Percentiles rank a stretch among this genome's conserved stretches.
phyloP scores from a whole-genome alignment of 2,888 invertebrate genomes.

The Timema cristinae region DNA sequence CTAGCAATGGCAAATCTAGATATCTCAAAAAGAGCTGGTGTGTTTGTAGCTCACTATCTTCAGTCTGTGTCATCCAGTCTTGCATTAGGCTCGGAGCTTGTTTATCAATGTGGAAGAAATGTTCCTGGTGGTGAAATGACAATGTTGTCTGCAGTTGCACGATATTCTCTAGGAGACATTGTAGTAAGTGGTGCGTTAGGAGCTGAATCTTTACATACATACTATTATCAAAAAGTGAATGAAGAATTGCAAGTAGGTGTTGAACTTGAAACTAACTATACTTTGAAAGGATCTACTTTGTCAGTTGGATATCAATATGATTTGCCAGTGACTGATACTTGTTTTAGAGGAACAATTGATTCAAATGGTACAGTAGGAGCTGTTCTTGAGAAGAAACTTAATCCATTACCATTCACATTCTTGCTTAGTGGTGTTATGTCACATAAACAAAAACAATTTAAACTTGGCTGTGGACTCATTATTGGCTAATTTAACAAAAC shows the following conservation, averaged over 20 bases:
- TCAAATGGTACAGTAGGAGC: slow-evolving; percentile 92
- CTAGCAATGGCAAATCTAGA: slow-evolving; percentile 90
- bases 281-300: slow-evolving; percentile 86
- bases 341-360: slow-evolving; percentile 90
- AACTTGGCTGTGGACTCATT: slow-evolving; percentile 90
- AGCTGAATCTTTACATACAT: slow-evolving; percentile 76
- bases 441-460: slow-evolving; percentile 87
- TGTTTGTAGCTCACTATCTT: slow-evolving; percentile 81
- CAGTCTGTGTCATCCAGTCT: slow-evolving; percentile 78
- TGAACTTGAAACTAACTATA: slow-evolving; percentile 88
- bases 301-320: slow-evolving; percentile 93
- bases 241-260: slow-evolving; percentile 90
- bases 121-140: slow-evolving; percentile 89
- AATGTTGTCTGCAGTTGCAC: slow-evolving; percentile 78
- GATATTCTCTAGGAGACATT: slow-evolving; percentile 63
- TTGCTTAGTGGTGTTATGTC: slow-evolving; percentile 89
- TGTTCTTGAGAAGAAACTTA: slow-evolving; percentile 88
- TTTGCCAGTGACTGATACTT: slow-evolving; percentile 89
- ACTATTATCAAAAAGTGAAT: slow-evolving; percentile 92
- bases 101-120: slow-evolving; percentile 73
- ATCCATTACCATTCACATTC: slow-evolving; percentile 90
- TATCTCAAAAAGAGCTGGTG: slow-evolving; percentile 75
- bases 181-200: slow-evolving; percentile 55
- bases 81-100: slow-evolving; percentile 87
- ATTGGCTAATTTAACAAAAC: too few species aligned